These are phyloP conservation scores for Leptopilina myrica DNA, from an alignment of 2,888 invertebrate species.

Conservation along the genomic window DNA sequence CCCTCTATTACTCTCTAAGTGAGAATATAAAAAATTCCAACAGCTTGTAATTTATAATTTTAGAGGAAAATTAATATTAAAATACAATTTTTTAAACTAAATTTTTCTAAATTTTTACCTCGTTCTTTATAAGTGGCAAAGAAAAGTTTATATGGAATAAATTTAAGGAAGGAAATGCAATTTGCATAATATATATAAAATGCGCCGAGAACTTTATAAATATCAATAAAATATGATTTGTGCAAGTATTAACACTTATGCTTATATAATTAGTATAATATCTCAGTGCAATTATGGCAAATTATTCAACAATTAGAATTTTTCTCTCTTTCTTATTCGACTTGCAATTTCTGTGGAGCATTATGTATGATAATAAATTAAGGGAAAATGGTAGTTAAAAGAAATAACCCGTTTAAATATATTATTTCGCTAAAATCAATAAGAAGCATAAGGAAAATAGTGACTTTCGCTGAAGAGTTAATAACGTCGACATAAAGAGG, in stretches of 20 bases:
- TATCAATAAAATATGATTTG: slow-evolving; percentile 1
- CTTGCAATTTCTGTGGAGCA: not conserved
- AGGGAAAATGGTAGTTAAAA: not conserved
- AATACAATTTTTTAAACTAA: no score
- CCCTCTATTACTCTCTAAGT: no score
- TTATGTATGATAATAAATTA: not conserved
- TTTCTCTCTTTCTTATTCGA: not conserved
- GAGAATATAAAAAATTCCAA: no score
- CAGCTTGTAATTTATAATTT: no score
- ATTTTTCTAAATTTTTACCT: no score
- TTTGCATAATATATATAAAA: not conserved
- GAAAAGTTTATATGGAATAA: no score
- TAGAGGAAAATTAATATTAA: no score
- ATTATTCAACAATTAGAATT: slow-evolving; percentile 1
- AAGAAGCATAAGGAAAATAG: slow-evolving; percentile 9
- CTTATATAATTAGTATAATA: slow-evolving; percentile 1
- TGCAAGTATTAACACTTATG: not conserved
- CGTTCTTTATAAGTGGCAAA: no score
- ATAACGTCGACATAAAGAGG: slow-evolving; percentile 8
- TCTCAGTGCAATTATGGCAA: not conserved
- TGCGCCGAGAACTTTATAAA: not conserved
- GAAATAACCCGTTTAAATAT: not conserved
- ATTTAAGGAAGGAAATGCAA: no score
- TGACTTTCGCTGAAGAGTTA: slow-evolving; percentile 24
- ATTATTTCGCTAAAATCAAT: slow-evolving; percentile 7